These are phyloP conservation scores for Trypoxylus dichotomus DNA, from an alignment of 1,140 invertebrate genomes.

Conservation along the genomic window DNA sequence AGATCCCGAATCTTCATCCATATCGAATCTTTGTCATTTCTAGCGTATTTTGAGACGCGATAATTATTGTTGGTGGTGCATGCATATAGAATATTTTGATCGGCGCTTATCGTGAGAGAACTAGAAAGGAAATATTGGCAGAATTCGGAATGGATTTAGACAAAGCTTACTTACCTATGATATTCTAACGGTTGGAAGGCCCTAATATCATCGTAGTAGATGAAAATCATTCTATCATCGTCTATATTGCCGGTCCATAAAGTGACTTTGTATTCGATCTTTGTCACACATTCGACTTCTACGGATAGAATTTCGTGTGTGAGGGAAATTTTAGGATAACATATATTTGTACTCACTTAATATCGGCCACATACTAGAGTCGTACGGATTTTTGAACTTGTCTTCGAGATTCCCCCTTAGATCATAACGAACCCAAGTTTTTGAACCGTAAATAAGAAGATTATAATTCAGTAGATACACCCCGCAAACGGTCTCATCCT, in stretches of 20 bases:
- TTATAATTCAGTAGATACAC: conserved; percentile 77
- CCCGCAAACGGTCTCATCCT: conserved; percentile 61
- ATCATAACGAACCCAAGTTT: conserved; percentile 72
- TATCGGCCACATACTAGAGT: conserved; percentile 69
- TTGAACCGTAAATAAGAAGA: conserved; percentile 66
- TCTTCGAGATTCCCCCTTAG: conserved; percentile 73
- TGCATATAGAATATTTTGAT: conserved; percentile 62
- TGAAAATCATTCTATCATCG: conserved; percentile 68
- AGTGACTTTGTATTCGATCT: conserved; percentile 71
- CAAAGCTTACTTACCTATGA: conserved; percentile 60
- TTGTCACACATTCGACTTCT: conserved; percentile 43
- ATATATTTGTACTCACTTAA: conserved; percentile 64
- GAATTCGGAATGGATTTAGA: conserved; percentile 28
- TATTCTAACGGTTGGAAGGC: conserved; percentile 70
- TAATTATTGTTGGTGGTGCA: conserved; percentile 63
- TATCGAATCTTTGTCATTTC: conserved; percentile 56
- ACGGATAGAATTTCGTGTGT: too few relatives aligned
- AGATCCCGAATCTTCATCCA: conserved; percentile 67
- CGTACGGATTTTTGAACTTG: conserved; percentile 61
- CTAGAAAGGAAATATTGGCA: not conserved
- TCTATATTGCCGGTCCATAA: conserved; percentile 82
- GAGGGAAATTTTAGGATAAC: too few relatives aligned
- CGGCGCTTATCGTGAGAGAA: conserved; percentile 63
- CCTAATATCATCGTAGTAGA: conserved; percentile 60
- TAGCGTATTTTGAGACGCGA: conserved; percentile 59